Evolutionary conservation across 1,140 invertebrate species (phyloP).

Genomic region (Phenacoccus solenopsis): DNA sequence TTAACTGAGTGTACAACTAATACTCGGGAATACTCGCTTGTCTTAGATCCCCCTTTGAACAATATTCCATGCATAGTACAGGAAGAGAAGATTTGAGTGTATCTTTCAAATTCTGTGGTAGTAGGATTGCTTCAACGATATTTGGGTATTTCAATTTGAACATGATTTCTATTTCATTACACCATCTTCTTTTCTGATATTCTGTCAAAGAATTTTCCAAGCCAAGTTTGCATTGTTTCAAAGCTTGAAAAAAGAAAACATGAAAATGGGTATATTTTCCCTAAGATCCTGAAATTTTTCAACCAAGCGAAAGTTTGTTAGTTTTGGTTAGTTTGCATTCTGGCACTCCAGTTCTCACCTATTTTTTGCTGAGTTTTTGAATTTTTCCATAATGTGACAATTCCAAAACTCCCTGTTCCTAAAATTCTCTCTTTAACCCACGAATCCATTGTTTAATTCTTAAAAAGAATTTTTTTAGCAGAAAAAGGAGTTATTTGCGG

Average conservation of each 20-base stretch:
- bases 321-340: not conserved
- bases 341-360: not conserved
- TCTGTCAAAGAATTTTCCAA: not conserved
- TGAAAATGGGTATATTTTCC: no score
- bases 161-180: not conserved
- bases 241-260: no score
- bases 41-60: not conserved
- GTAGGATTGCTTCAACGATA: not conserved
- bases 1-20: no score
- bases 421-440: not conserved
- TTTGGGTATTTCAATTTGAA: not conserved
- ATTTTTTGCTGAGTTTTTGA: not conserved
- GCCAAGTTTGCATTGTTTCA: not conserved
- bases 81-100: not conserved
- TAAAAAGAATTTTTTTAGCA: no score
- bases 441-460: not conserved
- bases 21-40: not conserved
- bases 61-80: not conserved
- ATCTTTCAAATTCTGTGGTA: not conserved
- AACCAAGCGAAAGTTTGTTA: not conserved
- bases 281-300: no score
- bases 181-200: not conserved
- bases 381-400: not conserved
- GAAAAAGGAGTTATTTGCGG: no score
- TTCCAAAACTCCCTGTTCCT: not conserved